Evolutionary conservation across 1,140 invertebrate species (phyloP), one percentile per base, ranked within the genome.

Genomic region (Lineus longissimus): DNA sequence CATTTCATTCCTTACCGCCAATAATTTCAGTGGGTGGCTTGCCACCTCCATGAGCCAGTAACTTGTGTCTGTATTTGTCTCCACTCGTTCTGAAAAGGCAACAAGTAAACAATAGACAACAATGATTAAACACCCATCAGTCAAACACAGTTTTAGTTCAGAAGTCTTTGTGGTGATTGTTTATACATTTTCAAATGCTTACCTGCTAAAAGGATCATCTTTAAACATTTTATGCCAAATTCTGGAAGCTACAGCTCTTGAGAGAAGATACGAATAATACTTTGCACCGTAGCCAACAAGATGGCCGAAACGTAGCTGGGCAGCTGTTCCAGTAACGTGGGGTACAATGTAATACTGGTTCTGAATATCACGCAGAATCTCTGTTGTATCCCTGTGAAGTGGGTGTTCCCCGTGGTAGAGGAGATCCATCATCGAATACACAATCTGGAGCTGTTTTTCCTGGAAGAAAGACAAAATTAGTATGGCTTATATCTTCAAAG

Each of bases 251-350:
- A 97, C 88, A 23, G 95, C 92, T 70, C 92, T 86, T 0, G 96
- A 97, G 73, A 98, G 90, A 55, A 98, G 82, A 83, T 99, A 99
- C 0, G 95, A 92, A 80, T 98, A 98, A 83, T 99, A 99, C 82
- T 97, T 97, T 0, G 94, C 95, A 31, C 96, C 97, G 81, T 99
- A 99, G 2, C 95, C 94, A 6, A 98, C 92, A 31, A 99, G 82
- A 83, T 99, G 97, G 62, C 93, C 91, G 84, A 99, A 98, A 55
- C 95, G 85, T 63, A 96, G 86, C 76, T 98, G 95, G 93, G 94
- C 98, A 13, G 95, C 94, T 19, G 94, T 97, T 78, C 93, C 88
- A 61, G 88, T 84, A 1, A 97, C 89, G 79, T 95, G 91, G 0
- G 92, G 91, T 25, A 97, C 80, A 15, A 89, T 87, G 75, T 94